phyloP scores from a whole-genome alignment of 2,888 invertebrate genomes.

The Lutraria lutraria region DNA sequence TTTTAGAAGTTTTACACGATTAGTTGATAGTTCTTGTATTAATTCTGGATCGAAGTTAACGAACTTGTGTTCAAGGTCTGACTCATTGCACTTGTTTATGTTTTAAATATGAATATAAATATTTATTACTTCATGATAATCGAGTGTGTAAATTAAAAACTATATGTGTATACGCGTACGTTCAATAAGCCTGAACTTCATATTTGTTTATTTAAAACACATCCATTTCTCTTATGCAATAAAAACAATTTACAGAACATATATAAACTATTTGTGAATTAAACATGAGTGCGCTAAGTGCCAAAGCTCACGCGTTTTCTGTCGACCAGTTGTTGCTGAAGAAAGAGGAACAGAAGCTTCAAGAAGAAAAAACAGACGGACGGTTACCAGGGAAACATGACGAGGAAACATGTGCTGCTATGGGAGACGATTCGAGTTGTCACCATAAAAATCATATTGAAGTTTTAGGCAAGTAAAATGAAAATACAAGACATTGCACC shows the following conservation, averaged over 20 bases:
- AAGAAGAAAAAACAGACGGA: background rate
- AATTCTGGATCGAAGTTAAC: background rate
- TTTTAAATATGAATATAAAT: background rate
- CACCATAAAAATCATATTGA: constrained; percentile 56
- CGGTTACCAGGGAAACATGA: background rate
- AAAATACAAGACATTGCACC: background rate
- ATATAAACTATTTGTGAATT: background rate
- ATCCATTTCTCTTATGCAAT: background rate
- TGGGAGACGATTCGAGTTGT: constrained; percentile 64
- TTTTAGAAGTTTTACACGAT: background rate
- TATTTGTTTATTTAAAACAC: background rate
- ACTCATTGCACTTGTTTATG: background rate
- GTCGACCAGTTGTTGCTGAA: constrained; percentile 72
- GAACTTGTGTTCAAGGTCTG: background rate
- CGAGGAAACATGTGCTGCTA: constrained; percentile 60
- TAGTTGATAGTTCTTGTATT: background rate
- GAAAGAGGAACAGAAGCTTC: constrained; percentile 29
- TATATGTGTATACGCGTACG: background rate
- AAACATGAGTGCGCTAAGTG: constrained; percentile 66
- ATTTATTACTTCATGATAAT: background rate
- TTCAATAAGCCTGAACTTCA: background rate
- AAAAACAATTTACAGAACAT: background rate
- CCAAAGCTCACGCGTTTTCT: constrained; percentile 75
- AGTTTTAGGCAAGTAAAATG: constrained; percentile 54
- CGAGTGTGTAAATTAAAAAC: background rate